Conservation (phyloP, 2,113 vertebrate genomes). For the Eptatretus burgeri region DNA sequence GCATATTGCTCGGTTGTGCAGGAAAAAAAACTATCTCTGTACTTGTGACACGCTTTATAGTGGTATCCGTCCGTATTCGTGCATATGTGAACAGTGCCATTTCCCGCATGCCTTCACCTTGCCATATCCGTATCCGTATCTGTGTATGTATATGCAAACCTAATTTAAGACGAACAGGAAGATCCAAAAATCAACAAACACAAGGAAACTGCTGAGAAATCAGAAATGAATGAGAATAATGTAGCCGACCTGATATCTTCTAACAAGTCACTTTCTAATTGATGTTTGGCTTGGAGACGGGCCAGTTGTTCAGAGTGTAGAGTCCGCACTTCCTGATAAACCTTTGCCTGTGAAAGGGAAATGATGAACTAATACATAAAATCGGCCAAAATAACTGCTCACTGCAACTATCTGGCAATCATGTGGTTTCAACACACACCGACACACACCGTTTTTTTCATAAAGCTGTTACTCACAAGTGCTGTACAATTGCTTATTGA, state of each 20-base stretch:
- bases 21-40: too few species aligned
- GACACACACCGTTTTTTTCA: neutral
- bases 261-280: slow-evolving; percentile 37
- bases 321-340: slow-evolving; percentile 42
- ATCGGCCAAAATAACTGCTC: neutral
- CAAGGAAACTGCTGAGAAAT: too few species aligned
- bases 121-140: too few species aligned
- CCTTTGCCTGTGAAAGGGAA: slow-evolving; percentile 25
- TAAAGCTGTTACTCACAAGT: neutral
- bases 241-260: slow-evolving; percentile 44
- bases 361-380: neutral
- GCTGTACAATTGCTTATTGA: neutral
- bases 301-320: slow-evolving; percentile 39
- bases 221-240: too few species aligned
- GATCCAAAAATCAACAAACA: too few species aligned
- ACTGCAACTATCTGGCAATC: neutral
- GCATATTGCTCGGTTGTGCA: too few species aligned
- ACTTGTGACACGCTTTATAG: too few species aligned
- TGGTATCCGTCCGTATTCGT: too few species aligned
- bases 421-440: neutral
- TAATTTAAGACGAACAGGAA: too few species aligned
- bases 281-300: slow-evolving; percentile 36
- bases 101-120: too few species aligned
- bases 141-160: too few species aligned
- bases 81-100: too few species aligned